These are phyloP conservation scores for Drosophila recens DNA, from an alignment of 2,888 invertebrate species.

Conservation along the genomic window DNA sequence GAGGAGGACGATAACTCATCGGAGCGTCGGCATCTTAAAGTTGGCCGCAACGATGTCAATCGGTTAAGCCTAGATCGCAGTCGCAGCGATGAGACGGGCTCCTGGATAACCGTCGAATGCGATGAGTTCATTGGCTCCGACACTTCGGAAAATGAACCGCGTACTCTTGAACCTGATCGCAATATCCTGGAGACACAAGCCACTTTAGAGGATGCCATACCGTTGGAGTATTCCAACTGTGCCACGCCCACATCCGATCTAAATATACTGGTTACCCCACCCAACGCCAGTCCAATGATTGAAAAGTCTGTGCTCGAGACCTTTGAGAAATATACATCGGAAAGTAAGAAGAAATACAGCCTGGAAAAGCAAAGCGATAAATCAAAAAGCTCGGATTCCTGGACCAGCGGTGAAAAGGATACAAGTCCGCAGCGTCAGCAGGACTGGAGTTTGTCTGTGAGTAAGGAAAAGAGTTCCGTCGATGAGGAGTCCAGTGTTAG, in stretches of 20 bases:
- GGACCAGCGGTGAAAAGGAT: slow-evolving; percentile 92
- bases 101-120: slow-evolving; percentile 89
- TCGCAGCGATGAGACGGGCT: slow-evolving; percentile 89
- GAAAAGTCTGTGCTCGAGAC: slow-evolving; percentile 85
- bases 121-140: slow-evolving; percentile 89
- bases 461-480: slow-evolving; percentile 88
- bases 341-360: slow-evolving; percentile 86
- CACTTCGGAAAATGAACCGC: slow-evolving; percentile 87
- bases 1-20: slow-evolving; percentile 84
- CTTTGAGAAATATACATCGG: slow-evolving; percentile 78
- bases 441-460: slow-evolving; percentile 86
- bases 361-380: slow-evolving; percentile 87
- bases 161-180: slow-evolving; percentile 82
- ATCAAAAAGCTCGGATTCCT: slow-evolving; percentile 92
- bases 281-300: slow-evolving; percentile 87
- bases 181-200: slow-evolving; percentile 86
- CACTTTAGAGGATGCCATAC: slow-evolving; percentile 88
- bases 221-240: slow-evolving; percentile 86
- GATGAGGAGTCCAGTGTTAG: slow-evolving; percentile 91
- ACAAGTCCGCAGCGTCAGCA: slow-evolving; percentile 87
- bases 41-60: slow-evolving; percentile 80
- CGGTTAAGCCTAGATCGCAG: slow-evolving; percentile 86
- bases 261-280: slow-evolving; percentile 88
- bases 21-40: slow-evolving; percentile 83
- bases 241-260: slow-evolving; percentile 83